Evolutionary conservation across 2,797 vertebrate species (phyloP).

Genomic region (Onychomys torridus): DNA sequence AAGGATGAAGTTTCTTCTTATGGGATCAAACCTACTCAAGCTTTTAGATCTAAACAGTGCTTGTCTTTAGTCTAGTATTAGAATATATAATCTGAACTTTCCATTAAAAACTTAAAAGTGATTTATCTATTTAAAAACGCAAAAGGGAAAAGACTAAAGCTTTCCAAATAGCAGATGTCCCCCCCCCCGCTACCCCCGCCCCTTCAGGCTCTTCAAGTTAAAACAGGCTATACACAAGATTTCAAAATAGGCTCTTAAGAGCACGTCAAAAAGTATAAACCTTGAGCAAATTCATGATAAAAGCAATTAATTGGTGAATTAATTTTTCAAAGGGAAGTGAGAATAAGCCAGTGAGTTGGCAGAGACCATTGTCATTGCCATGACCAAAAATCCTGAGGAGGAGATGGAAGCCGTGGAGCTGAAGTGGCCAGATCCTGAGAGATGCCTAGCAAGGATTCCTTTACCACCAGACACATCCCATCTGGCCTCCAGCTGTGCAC

Average conservation of each 20-base stretch:
- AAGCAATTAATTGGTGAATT: conserved; percentile 49
- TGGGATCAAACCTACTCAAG: conserved; percentile 4
- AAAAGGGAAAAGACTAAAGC: neutral
- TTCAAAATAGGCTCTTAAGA: conserved; percentile 60
- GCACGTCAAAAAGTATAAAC: neutral
- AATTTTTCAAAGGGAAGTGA: conserved; percentile 5
- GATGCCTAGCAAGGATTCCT: neutral
- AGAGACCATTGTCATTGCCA: neutral
- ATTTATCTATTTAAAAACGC: conserved; percentile 12
- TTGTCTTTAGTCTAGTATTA: conserved; percentile 53
- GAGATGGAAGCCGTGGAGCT: neutral
- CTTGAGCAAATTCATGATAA: conserved; percentile 2
- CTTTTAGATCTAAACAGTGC: neutral
- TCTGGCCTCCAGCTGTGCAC: neutral
- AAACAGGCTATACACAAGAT: neutral
- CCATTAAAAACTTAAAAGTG: neutral
- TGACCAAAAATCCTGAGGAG: neutral
- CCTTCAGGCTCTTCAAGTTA: conserved; percentile 21
- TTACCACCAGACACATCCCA: neutral
- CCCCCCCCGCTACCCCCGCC: no score
- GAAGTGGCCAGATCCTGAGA: neutral
- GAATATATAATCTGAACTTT: neutral
- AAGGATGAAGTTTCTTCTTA: conserved; percentile 20
- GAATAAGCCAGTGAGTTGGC: neutral
- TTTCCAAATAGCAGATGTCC: conserved; percentile 9